Evolutionary conservation across 2,888 invertebrate species (phyloP).

Genomic region (Ecdyonurus torrentis): DNA sequence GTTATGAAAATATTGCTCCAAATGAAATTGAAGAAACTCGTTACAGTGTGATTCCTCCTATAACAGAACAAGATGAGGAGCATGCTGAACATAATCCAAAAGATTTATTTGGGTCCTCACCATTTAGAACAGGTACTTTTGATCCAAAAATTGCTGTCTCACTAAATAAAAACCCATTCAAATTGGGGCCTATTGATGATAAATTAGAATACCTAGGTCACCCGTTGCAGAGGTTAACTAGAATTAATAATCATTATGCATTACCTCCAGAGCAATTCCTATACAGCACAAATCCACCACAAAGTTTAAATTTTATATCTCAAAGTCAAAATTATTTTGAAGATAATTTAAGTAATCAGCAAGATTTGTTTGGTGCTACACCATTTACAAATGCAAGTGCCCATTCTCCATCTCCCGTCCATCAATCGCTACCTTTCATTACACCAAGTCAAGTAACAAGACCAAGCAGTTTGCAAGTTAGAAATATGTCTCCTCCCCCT

Average conservation of each 20-base stretch:
- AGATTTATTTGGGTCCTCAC: slow-evolving; percentile 27
- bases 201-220: background rate
- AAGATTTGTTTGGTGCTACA: slow-evolving; percentile 20
- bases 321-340: slow-evolving; percentile 2
- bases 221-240: background rate
- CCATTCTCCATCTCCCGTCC: background rate
- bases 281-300: slow-evolving; percentile 6
- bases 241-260: background rate
- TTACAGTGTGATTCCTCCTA: background rate
- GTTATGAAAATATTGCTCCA: slow-evolving; percentile 8
- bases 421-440: background rate
- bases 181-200: slow-evolving; percentile 1
- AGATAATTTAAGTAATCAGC: background rate
- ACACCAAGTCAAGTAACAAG: background rate
- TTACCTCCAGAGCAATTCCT: slow-evolving; percentile 8
- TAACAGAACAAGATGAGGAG: background rate
- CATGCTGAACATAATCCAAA: slow-evolving; percentile 14
- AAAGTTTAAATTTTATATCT: background rate
- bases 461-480: background rate
- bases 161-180: slow-evolving; percentile 7
- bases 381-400: slow-evolving; percentile 16
- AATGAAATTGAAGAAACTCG: slow-evolving; percentile 3
- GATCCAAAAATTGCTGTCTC: too few relatives aligned
- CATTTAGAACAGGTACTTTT: slow-evolving; percentile 20
- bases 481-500: too few relatives aligned